Percentiles rank a stretch among this genome's conserved stretches.
Conservation (phyloP, 2,888 invertebrate species). For the Hyposoter dolosus region DNA sequence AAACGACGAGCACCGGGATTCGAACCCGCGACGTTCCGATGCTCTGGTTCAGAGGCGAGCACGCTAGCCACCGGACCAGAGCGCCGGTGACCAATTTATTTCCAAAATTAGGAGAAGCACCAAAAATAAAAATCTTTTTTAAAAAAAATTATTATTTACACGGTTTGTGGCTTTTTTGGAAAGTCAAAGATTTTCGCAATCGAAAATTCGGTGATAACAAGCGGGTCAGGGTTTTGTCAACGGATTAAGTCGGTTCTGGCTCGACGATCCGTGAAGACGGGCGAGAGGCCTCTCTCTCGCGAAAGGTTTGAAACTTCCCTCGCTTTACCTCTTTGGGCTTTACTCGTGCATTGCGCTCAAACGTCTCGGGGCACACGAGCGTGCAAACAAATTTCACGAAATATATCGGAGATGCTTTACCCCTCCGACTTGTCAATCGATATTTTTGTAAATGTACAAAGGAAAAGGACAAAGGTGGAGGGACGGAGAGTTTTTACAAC, state of each 20-base stretch:
- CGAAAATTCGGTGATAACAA: constrained; percentile 36
- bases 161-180: neutral
- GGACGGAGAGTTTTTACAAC: constrained; percentile 8
- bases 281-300: constrained; percentile 45
- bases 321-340: neutral
- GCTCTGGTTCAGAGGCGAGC: no score
- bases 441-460: neutral
- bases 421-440: neutral
- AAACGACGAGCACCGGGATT: no score
- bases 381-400: constrained; percentile 53
- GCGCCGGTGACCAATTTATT: neutral
- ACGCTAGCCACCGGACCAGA: no score
- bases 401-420: constrained; percentile 34
- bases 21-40: no score
- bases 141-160: neutral
- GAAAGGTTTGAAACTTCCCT: constrained; percentile 27
- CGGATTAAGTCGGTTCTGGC: constrained; percentile 60
- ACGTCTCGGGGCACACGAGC: constrained; percentile 60
- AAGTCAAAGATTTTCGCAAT: constrained; percentile 15
- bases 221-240: constrained; percentile 31
- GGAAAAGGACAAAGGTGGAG: constrained; percentile 54
- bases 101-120: neutral
- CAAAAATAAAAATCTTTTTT: neutral
- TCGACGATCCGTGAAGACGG: constrained; percentile 66
- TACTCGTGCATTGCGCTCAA: constrained; percentile 7